These are phyloP conservation scores for Chascanopsetta lugubris DNA, from an alignment of 2,113 vertebrate genomes.

Conservation along the genomic window DNA sequence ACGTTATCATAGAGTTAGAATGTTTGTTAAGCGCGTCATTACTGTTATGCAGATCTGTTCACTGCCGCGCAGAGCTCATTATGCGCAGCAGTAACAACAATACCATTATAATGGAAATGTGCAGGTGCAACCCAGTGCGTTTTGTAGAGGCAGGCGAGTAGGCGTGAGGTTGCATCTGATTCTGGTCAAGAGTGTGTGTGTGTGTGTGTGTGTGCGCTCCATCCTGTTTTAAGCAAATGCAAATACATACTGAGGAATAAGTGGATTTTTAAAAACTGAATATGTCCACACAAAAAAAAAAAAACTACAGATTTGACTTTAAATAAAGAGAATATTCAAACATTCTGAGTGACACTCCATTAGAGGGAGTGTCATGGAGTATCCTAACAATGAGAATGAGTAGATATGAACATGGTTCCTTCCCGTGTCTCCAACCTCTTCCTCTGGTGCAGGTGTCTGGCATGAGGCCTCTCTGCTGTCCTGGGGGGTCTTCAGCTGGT, in stretches of 20 bases:
- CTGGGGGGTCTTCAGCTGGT: constrained; percentile 72
- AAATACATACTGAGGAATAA: neutral
- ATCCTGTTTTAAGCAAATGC: neutral
- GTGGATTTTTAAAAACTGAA: neutral
- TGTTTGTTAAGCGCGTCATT: neutral
- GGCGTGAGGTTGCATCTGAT: neutral
- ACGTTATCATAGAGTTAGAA: neutral
- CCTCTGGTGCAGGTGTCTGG: constrained; percentile 72
- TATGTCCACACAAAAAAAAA: too few species aligned
- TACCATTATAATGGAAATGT: neutral
- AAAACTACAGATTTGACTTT: neutral
- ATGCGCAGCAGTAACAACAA: neutral
- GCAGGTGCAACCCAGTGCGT: neutral
- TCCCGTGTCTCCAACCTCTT: constrained; percentile 28
- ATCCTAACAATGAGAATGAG: too few species aligned
- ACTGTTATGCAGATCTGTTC: constrained; percentile 6
- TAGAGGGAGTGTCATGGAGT: too few species aligned
- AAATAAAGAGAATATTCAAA: neutral
- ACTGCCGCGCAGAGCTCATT: neutral
- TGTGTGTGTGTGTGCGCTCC: neutral
- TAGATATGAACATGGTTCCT: neutral
- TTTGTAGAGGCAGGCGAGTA: neutral
- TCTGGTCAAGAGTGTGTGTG: neutral
- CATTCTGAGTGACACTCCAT: neutral
- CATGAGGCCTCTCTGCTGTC: constrained; percentile 79